Base-by-base conservation (phyloP, 2,113 vertebrate genomes). In the Corapipo altera region DNA sequence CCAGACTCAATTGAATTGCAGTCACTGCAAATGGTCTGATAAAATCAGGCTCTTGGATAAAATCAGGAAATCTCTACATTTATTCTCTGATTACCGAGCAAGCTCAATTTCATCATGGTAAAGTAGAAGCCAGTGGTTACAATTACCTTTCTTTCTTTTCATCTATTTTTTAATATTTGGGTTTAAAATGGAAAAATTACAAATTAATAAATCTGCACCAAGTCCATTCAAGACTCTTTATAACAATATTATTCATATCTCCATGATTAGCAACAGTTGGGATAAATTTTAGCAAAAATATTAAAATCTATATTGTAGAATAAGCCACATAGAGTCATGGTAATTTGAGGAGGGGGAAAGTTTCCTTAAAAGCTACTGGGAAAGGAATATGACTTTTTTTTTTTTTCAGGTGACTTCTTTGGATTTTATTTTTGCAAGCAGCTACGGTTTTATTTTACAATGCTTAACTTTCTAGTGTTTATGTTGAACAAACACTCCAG, bases 21-120 rank as follows among this genome's bases (percentile, higher is more conserved):
- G 81, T 74, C 55, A 84, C n/a, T 78, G 62, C 64, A 62, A 55
- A 88, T 55, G 69, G 41, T 80, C 78, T 93, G 95, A 94, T 91
- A 95, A 92, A 93, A 92, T 95, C 88, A 88, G 67, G 73, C 88
- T 86, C 69, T 73, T 2, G 8, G 72, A 81, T 94, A 94, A 91
- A 89, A 96, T 96, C 85, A 93, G 88, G 85, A 97, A 97, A 92
- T 88, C 79, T 91, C 83, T 61, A 52, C 79, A 75, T 86, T 92
- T 93, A 84, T 74, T 86, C 88, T 86, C 52, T 78, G 72, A 90
- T 94, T 87, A 92, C 70, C 0, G 0, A 54, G 88, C 41, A 76
- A 88, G 80, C 51, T 89, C 76, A 64, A 32, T 91, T 92, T 88
- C 90, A 94, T 85, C 43, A 22, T 6, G 57, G 43, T 58, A 55